Conservation (phyloP, 2,888 invertebrate species). For the Elmis aenea region DNA sequence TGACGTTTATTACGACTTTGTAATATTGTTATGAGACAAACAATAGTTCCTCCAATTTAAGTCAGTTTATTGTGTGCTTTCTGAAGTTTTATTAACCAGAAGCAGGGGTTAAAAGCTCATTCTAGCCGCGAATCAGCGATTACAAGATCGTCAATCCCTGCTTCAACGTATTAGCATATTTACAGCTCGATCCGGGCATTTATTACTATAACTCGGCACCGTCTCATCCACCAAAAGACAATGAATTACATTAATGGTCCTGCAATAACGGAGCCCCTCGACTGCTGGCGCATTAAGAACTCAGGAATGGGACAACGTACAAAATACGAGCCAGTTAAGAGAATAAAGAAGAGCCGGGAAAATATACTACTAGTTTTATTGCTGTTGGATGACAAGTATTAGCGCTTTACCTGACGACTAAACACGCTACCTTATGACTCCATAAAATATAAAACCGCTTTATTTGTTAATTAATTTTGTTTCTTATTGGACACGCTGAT, state of each 20-base stretch:
- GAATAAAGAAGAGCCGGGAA: constrained; percentile 44
- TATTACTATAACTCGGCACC: constrained; percentile 29
- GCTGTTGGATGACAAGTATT: constrained; percentile 43
- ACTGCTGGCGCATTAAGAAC: constrained; percentile 43
- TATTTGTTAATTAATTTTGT: constrained; percentile 45
- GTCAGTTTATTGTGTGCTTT: too few relatives aligned
- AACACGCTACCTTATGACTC: constrained; percentile 39
- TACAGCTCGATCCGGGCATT: constrained; percentile 26
- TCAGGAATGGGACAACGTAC: constrained; percentile 44
- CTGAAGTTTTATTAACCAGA: too few relatives aligned
- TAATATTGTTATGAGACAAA: too few relatives aligned
- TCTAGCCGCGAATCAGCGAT: constrained; percentile 13
- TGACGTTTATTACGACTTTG: too few relatives aligned
- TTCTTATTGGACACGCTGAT: constrained; percentile 34
- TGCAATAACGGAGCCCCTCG: constrained; percentile 41
- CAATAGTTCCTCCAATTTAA: too few relatives aligned
- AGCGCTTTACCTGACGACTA: constrained; percentile 42
- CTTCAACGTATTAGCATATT: constrained; percentile 24
- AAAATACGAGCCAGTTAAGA: constrained; percentile 47
- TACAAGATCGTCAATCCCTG: constrained; percentile 18
- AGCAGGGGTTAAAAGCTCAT: too few relatives aligned
- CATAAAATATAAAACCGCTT: constrained; percentile 44
- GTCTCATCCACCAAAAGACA: constrained; percentile 36
- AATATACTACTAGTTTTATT: constrained; percentile 45
- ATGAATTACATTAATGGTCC: constrained; percentile 47